These are phyloP conservation scores for Lipotes vexillifer DNA, from an alignment of 2,113 vertebrate genomes.

Conservation along the genomic window DNA sequence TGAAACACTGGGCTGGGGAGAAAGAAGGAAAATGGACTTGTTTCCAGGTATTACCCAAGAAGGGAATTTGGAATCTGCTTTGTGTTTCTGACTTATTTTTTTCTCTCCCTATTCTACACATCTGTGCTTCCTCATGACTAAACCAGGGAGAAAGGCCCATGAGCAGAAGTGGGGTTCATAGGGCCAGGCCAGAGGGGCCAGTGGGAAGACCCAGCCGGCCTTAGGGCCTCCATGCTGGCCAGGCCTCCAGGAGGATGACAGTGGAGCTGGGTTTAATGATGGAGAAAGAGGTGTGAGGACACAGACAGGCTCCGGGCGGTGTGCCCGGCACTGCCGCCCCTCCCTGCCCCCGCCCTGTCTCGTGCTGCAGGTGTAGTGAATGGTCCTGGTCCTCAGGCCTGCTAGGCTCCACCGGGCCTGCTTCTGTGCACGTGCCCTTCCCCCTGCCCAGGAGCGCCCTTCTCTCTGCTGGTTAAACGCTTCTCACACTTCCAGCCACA, in stretches of 20 bases:
- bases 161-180: background rate
- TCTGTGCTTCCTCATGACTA: background rate
- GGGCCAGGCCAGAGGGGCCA: no score
- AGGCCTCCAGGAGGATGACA: background rate
- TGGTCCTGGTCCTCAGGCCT: accelerated
- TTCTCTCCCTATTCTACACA: background rate
- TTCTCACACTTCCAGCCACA: background rate
- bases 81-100: background rate
- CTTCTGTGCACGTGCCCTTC: background rate
- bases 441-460: background rate
- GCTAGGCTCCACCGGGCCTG: background rate
- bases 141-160: background rate
- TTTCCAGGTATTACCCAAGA: background rate
- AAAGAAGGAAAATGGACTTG: background rate
- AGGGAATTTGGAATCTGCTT: background rate
- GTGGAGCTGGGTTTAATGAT: background rate
- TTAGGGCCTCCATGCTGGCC: background rate
- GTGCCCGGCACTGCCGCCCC: accelerated
- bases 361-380: accelerated
- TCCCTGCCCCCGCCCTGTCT: background rate
- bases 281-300: no score
- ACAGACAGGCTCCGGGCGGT: background rate
- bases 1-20: background rate
- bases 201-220: background rate
- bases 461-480: background rate